Percentiles rank a stretch among this genome's conserved stretches.
Conservation (phyloP, 1,140 invertebrate genomes). For the Penaeus indicus region DNA sequence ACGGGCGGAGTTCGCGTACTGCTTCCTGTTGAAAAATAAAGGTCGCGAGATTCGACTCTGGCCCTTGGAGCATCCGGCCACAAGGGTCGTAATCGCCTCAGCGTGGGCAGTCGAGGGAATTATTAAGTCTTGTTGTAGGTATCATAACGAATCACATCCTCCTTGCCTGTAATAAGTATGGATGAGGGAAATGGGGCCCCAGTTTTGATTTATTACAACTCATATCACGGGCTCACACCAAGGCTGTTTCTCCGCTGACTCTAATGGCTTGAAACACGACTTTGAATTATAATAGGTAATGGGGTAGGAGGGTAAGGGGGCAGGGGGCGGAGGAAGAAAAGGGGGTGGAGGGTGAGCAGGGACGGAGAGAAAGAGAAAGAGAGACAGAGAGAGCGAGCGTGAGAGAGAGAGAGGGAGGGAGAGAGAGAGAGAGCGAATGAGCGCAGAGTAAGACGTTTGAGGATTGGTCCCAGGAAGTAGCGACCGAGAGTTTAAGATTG, state of each 20-base stretch:
- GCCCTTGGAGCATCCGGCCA: background rate
- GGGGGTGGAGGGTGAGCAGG: background rate
- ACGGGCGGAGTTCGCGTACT: slow-evolving; percentile 35
- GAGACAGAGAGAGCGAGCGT: background rate
- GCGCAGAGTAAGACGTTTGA: background rate
- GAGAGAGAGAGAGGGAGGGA: background rate
- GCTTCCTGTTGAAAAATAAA: slow-evolving; percentile 44
- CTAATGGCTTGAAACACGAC: slow-evolving; percentile 22
- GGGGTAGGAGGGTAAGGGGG: background rate
- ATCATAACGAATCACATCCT: slow-evolving; percentile 64
- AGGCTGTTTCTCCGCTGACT: background rate
- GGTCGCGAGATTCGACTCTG: background rate
- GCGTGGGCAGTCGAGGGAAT: slow-evolving; percentile 42
- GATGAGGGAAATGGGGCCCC: slow-evolving; percentile 56
- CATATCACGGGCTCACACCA: slow-evolving; percentile 50
- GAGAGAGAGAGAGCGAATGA: background rate
- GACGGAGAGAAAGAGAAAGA: background rate
- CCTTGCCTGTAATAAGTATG: slow-evolving; percentile 62
- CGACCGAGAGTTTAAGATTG: no score
- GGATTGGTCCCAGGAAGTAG: no score
- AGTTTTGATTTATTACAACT: slow-evolving; percentile 51
- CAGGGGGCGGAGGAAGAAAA: background rate
- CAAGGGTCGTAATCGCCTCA: slow-evolving; percentile 36
- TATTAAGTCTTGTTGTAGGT: slow-evolving; percentile 63
- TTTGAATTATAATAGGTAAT: slow-evolving; percentile 51